These are phyloP conservation scores for Centropyge bicolor DNA, from an alignment of 2,797 vertebrate species.

Conservation along the genomic window DNA sequence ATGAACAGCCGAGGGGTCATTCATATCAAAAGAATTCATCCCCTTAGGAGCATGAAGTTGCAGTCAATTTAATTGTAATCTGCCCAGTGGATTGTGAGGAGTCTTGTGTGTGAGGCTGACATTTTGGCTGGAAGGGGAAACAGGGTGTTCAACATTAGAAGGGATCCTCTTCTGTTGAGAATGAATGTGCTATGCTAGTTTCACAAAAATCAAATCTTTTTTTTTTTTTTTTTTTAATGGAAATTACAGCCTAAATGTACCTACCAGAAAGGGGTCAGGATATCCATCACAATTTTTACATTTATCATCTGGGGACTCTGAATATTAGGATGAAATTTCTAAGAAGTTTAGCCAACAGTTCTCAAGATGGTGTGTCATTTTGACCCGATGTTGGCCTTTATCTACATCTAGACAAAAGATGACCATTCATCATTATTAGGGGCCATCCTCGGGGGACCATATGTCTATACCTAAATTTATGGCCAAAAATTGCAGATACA, in stretches of 20 bases:
- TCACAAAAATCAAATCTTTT: background rate
- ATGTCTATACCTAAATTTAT: too few species aligned
- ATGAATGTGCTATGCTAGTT: conserved; percentile 8
- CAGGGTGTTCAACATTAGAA: background rate
- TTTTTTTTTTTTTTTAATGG: background rate
- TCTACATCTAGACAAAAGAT: background rate
- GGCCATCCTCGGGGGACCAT: too few species aligned
- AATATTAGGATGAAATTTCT: background rate
- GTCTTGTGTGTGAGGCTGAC: conserved; percentile 10
- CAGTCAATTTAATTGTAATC: conserved; percentile 19
- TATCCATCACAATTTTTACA: background rate
- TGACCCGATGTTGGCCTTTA: background rate
- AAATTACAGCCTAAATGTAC: background rate
- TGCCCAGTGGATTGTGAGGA: background rate
- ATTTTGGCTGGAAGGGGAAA: conserved; percentile 18
- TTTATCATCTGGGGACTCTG: background rate
- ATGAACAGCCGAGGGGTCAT: conserved; percentile 17
- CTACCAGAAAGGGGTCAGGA: background rate
- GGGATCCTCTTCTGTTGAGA: background rate
- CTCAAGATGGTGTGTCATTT: background rate
- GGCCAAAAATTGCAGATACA: background rate
- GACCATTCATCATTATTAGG: too few species aligned
- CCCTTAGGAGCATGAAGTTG: background rate
- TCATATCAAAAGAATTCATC: conserved; percentile 27
- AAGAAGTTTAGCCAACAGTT: background rate